Percentiles rank a stretch among this genome's conserved stretches.
phyloP scores from a whole-genome alignment of 2,888 invertebrate genomes.

The Steromphala cineraria region DNA sequence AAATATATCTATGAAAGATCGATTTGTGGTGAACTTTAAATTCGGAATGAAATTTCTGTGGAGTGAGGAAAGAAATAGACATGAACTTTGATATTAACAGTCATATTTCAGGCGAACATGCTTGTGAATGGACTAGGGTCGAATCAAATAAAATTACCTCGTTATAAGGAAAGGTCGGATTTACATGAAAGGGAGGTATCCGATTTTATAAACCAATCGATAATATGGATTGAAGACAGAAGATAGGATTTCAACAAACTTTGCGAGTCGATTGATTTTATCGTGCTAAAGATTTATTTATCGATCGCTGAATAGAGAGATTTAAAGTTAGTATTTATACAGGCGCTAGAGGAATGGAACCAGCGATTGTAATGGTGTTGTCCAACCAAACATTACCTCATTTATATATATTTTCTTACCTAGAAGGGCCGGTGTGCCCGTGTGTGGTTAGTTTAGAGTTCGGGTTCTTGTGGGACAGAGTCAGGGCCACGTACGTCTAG shows the following conservation, averaged over 20 bases:
- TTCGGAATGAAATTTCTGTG: background rate
- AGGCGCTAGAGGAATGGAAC: background rate
- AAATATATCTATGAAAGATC: background rate
- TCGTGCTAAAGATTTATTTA: background rate
- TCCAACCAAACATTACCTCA: background rate
- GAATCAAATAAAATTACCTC: slow-evolving; percentile 10
- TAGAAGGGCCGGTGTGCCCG: no score
- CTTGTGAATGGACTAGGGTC: background rate
- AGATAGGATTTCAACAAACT: background rate
- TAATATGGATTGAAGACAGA: background rate
- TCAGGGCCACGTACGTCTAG: no score
- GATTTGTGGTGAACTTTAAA: background rate
- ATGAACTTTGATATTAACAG: background rate
- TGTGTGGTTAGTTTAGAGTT: background rate
- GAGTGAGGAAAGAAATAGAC: background rate
- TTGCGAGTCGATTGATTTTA: background rate
- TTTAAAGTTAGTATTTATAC: background rate
- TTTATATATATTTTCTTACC: background rate
- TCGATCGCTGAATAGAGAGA: slow-evolving; percentile 7
- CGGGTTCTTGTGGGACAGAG: no score
- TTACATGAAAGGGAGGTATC: background rate
- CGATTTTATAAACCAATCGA: background rate
- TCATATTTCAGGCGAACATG: background rate
- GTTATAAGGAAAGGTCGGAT: background rate
- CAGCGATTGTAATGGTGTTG: background rate